Percentiles rank a stretch among this genome's conserved stretches.
phyloP scores from a whole-genome alignment of 2,888 invertebrate species.

The Xestia c-nigrum region DNA sequence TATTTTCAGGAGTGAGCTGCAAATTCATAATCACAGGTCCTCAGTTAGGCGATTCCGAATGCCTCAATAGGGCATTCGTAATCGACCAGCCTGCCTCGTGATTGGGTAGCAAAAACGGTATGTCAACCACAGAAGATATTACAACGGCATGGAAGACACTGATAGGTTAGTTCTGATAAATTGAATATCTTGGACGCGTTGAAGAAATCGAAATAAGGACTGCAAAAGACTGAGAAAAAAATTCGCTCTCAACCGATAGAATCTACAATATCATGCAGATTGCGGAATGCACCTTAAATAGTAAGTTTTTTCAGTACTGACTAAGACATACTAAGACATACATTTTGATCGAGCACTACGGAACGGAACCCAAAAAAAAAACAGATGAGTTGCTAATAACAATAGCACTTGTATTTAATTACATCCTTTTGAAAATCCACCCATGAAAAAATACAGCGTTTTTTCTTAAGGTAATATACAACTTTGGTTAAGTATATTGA shows the following conservation, averaged over 20 bases:
- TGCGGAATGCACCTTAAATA: not conserved
- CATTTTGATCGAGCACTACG: not conserved
- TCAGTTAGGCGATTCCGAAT: not conserved
- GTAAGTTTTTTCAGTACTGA: not conserved
- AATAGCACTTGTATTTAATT: not conserved
- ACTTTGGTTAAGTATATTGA: not conserved
- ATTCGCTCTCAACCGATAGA: too few species aligned
- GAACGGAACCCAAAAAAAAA: not conserved
- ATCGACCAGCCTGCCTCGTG: not conserved
- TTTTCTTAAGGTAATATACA: slow-evolving; percentile 2
- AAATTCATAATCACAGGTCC: not conserved
- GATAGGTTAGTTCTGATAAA: not conserved
- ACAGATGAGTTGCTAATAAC: not conserved
- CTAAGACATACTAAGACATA: not conserved
- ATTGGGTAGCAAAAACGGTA: not conserved
- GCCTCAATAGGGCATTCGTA: not conserved
- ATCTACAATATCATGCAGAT: not conserved
- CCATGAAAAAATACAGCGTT: slow-evolving; percentile 7
- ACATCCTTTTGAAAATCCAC: not conserved
- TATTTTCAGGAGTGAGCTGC: not conserved
- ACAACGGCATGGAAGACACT: not conserved
- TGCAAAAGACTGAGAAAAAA: not conserved
- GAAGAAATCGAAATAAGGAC: not conserved
- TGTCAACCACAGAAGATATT: not conserved
- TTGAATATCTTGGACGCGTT: not conserved